These are phyloP conservation scores for Castor canadensis DNA, from an alignment of 2,113 vertebrate species.

Conservation along the genomic window DNA sequence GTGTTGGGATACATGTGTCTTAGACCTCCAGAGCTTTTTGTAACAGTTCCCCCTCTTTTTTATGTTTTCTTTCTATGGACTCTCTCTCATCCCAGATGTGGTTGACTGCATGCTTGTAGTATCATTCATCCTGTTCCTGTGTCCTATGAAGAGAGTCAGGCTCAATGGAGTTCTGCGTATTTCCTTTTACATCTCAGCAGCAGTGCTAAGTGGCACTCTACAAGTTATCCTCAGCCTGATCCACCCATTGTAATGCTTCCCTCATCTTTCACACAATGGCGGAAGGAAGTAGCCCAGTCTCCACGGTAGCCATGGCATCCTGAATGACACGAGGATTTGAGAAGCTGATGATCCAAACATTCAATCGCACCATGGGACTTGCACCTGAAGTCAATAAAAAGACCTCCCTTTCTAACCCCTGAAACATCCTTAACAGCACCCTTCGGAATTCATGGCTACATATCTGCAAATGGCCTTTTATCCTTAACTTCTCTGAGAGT, in stretches of 20 bases:
- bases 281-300: accelerated
- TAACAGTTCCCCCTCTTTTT: accelerated
- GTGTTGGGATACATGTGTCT: background rate
- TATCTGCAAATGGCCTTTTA: background rate
- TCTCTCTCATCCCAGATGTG: background rate
- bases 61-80: background rate
- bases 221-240: too few species aligned
- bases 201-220: too few species aligned
- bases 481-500: background rate
- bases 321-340: too few species aligned
- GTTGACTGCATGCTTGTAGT: background rate
- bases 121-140: background rate
- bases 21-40: background rate
- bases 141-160: too few species aligned
- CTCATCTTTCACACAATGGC: background rate
- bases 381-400: background rate
- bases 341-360: background rate
- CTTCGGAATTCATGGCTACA: background rate
- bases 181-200: background rate
- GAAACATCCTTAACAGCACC: background rate
- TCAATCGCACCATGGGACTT: background rate
- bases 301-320: background rate
- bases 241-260: background rate
- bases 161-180: too few species aligned
- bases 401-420: background rate